These are phyloP conservation scores for Threskiornis aethiopicus DNA, from an alignment of 2,797 vertebrate species.

Conservation along the genomic window DNA sequence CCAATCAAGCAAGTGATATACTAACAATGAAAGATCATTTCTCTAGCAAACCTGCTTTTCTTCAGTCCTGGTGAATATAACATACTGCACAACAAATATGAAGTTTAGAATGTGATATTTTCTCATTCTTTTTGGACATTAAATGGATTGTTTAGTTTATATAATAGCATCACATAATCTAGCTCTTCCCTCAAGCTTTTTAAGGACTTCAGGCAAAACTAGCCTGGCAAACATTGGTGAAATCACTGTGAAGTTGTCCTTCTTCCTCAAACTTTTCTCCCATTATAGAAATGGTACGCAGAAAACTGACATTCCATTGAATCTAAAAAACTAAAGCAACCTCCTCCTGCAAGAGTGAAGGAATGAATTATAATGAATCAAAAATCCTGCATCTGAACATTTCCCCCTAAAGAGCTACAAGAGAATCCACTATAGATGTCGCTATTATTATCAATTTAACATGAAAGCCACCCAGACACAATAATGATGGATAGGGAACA, in stretches of 20 bases:
- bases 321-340: not conserved
- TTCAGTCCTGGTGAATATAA: not conserved
- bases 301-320: not conserved
- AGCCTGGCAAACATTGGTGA: not conserved
- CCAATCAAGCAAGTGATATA: not conserved
- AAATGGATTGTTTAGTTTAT: not conserved
- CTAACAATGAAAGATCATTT: not conserved
- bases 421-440: not conserved
- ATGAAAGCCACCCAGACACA: not conserved
- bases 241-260: not conserved
- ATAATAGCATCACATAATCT: not conserved
- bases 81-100: not conserved
- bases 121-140: not conserved
- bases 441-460: not conserved
- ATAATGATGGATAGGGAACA: not conserved
- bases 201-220: not conserved
- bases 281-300: not conserved
- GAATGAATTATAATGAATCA: not conserved
- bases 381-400: not conserved
- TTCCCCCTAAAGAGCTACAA: not conserved
- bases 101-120: not conserved
- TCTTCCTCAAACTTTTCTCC: not conserved
- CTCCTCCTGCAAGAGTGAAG: not conserved
- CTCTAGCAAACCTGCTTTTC: not conserved
- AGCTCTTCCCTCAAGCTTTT: not conserved